These are phyloP conservation scores for Eupithecia pulchellata DNA, from an alignment of 2,888 invertebrate species.

Conservation along the genomic window DNA sequence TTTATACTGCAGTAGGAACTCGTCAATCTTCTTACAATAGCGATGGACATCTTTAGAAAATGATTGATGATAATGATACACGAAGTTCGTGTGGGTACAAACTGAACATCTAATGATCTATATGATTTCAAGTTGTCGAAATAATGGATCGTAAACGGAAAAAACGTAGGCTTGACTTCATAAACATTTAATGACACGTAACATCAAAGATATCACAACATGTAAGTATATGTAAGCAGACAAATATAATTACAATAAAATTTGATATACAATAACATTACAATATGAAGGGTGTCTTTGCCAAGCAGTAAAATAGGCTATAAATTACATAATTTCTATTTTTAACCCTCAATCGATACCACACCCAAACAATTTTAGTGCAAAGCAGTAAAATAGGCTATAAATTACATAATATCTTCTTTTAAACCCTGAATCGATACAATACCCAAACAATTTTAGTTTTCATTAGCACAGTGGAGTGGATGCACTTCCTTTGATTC, in stretches of 20 bases:
- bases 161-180: not conserved
- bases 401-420: not conserved
- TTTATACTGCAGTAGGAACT: not conserved
- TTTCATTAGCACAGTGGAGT: not conserved
- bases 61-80: conserved; percentile 20
- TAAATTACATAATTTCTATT: not conserved
- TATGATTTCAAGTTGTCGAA: not conserved
- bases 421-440: not conserved
- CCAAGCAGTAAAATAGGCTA: not conserved
- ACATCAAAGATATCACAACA: not conserved
- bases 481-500: not conserved
- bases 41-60: conserved; percentile 9
- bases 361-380: not conserved
- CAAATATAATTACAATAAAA: not conserved
- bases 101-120: conserved; percentile 7
- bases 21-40: not conserved
- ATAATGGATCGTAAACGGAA: not conserved
- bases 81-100: not conserved
- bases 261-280: not conserved
- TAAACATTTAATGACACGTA: not conserved
- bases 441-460: not conserved
- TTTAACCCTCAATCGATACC: not conserved
- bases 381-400: not conserved
- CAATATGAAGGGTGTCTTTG: no score
- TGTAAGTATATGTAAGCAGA: no score